Base-by-base conservation (phyloP, 92 coral and sea anemone species). In the Zoanthus sansibaricus region DNA sequence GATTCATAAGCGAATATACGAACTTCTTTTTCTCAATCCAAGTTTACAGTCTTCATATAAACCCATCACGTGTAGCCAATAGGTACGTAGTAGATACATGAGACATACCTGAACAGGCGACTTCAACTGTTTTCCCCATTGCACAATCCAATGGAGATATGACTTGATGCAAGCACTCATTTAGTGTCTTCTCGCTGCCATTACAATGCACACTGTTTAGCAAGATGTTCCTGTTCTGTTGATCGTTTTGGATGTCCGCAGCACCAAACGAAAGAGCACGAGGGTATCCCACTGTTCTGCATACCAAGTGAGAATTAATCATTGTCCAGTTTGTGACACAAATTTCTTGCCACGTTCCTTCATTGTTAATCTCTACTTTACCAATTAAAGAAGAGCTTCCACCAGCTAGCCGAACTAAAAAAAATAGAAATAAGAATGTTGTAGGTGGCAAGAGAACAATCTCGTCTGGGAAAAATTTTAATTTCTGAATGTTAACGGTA, bases 321-420 rank as follows among this genome's bases (percentile, higher is more conserved):
- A 37, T 37, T 37, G 42, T 37, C 42, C 42, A 37, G 42, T 37
- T 74, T 9, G 76, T 71, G 76, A 13, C 17, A 71, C 76, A 71
- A 8, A 71, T 31, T 71, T 45, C 76, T 10, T 25, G 55, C 78
- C 78, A 74, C 14, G 9, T 20, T 74, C 58, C 78, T 47, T 13
- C 5, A 45, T 3, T 18, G 47, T 74, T 17, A 48, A 74, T 47
- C 21, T 74, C 59, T 45, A 16, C 78, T 12, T 17, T 31, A 32
- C 78, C 78, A 44, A 44, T 48, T 10, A 74, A 18, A 45, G 78
- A 74, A n/a, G 58, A 47, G 18, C 14, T 9, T 74, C 78, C 78
- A 74, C 15, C 78, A 16, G 12, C 14, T 47, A 74, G 56, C 47
- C 78, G 8, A 10, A 74, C 78, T 37, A 37, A 37, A 37, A 37